Evolutionary conservation across 1,140 invertebrate species (phyloP).

Genomic region (Acyrthosiphon pisum): DNA sequence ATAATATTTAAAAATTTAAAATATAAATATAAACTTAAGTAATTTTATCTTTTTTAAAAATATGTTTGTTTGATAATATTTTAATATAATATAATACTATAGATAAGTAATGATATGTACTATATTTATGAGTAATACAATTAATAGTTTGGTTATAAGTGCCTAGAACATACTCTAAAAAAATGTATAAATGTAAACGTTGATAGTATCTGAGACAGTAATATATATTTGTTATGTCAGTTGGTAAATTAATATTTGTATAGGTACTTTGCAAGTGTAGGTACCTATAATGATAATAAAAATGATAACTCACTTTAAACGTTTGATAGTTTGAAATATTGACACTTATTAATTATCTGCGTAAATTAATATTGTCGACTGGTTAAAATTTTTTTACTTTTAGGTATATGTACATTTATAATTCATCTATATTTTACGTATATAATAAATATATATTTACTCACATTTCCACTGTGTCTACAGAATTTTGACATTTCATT

Average conservation of each 20-base stretch:
- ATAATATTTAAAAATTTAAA: too few relatives aligned
- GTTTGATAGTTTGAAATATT: background rate
- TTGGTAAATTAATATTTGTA: background rate
- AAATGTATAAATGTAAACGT: background rate
- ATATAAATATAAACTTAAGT: too few relatives aligned
- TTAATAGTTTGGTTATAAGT: background rate
- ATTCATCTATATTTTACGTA: background rate
- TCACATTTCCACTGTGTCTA: background rate
- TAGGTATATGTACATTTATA: background rate
- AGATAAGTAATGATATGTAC: too few relatives aligned
- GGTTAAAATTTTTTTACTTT: background rate
- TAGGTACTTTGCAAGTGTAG: background rate
- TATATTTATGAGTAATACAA: background rate
- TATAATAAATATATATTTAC: background rate
- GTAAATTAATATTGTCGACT: background rate
- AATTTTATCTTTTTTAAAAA: too few relatives aligned
- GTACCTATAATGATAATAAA: background rate
- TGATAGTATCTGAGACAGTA: background rate
- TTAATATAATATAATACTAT: too few relatives aligned
- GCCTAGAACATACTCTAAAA: background rate
- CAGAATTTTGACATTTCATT: background rate
- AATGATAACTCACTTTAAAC: background rate
- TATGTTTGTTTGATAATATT: too few relatives aligned
- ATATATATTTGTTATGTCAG: background rate
- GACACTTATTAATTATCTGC: background rate